Evolutionary conservation across 2,888 invertebrate genomes (phyloP), one percentile per base, ranked within the genome.

Genomic region (Morpho achilles): DNA sequence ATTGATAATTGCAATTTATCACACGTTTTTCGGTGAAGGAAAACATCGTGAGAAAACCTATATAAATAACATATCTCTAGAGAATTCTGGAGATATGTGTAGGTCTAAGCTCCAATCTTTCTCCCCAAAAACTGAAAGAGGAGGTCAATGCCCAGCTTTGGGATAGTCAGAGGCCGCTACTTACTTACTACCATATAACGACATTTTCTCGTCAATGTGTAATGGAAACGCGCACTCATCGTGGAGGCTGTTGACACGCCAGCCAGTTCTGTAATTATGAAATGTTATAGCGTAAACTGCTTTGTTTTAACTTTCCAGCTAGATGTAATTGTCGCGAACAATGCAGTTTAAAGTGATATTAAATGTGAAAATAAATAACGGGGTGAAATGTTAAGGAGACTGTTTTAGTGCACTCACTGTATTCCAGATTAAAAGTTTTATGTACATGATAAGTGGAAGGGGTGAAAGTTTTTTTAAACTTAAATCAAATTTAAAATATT

Each of bases 241-340:
- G 66, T 58, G 59, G 59, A 60, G 64, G 64, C 67, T 67, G 67
- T 68, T 68, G 68, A 68, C 68, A 67, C 60, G 64, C 56, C 58
- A 54, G 58, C 64, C 65, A 64, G 60, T 67, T 60, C 62, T 60
- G 64, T 64, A 64, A 66, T 68, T 66, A 64, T 64, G 62, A 62
- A 63, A 65, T 62, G 60, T 60, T 62, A 61, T 60, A 59, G 57
- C 63, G 60, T 60, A 58, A 62, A 65, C 59, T 65, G 63, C 63
- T 63, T 62, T 66, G 64, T 66, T 66, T 59, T 56, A 61, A 58
- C 59, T 61, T 53, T 42, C 47, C n/a, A 62, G 60, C 59, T 58
- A 60, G 62, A 56, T 58, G 64, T 63, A 66, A 64, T 64, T 64
- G 61, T 66, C 58, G 62, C 61, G 53, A 63, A 61, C 62, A 63